Evolutionary conservation across 1,140 invertebrate genomes (phyloP), one percentile per base, ranked within the genome.

Genomic region (Sinonovacula constricta): DNA sequence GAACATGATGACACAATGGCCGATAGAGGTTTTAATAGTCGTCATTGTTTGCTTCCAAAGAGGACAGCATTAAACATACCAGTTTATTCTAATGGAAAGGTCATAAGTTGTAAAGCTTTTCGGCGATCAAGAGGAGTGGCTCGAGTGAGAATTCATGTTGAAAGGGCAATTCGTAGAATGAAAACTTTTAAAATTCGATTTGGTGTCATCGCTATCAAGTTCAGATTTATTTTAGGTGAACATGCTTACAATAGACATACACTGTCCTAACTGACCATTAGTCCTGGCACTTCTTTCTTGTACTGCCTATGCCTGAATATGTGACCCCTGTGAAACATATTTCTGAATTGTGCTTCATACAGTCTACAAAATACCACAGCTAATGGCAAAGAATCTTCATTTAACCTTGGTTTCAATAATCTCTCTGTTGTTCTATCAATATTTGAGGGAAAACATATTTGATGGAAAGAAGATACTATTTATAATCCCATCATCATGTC

Each of bases 1-100:
- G 36, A 54, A 53, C 56, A 51, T 22, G 67, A 79, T 70, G 67
- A 70, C 36, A 70, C 62, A 15, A 79, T 79, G 76, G 76, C 76
- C 26, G 67, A 79, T n/a, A n/a, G 28, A 69, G 76, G 65, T 5
- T 70, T 70, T 54, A 36, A 31, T 53, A 79, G 69, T 24, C 7
- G 60, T 22, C 54, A 79, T 60, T 26, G 59, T n/a, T 26, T 53
- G 4, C 53, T 39, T 24, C 53, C 34, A 60, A 34, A 71, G 22
- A 36, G 49, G 4, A 60, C 59, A 30, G 31, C 57, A 5, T 56
- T 62, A 22, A 74, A 74, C 26, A 63, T 74, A 3, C 59, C 59
- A 26, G 7, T 45, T 18, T 74, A 63, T 65, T 10, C 54, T 14
- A 49, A 69, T 56, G 67, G 67, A 3, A 69, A 69, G 24, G 15